Conservation (phyloP, 2,113 vertebrate genomes). For the Poecile atricapillus region DNA sequence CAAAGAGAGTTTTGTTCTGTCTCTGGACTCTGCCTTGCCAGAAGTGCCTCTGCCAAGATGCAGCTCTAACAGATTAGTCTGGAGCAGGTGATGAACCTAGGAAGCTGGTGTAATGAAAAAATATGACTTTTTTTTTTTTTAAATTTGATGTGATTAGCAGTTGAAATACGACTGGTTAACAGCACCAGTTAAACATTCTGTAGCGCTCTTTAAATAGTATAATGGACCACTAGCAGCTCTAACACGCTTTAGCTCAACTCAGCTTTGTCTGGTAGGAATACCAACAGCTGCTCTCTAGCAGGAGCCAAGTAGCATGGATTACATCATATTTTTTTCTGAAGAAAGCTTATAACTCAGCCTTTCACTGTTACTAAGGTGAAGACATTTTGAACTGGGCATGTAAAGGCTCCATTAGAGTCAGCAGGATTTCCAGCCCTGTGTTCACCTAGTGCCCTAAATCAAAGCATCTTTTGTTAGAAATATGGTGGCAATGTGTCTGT, state of each 20-base stretch:
- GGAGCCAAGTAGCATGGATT: neutral
- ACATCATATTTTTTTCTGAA: neutral
- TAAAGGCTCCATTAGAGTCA: neutral
- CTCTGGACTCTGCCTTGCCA: neutral
- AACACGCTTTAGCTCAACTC: neutral
- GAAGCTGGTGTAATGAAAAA: neutral
- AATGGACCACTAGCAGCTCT: neutral
- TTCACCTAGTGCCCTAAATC: neutral
- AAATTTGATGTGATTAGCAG: neutral
- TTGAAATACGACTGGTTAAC: neutral
- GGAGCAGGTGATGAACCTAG: neutral
- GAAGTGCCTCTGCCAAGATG: slow-evolving; percentile 16
- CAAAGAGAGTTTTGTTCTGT: neutral
- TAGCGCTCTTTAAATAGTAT: neutral
- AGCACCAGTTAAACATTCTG: neutral
- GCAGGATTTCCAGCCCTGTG: neutral
- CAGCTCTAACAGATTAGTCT: slow-evolving; percentile 24
- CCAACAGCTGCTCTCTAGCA: neutral
- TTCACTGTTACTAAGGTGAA: neutral
- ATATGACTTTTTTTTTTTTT: neutral
- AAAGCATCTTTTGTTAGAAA: neutral
- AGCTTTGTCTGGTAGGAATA: neutral
- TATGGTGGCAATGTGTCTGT: neutral
- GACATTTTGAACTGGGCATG: neutral
- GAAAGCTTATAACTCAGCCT: neutral